Conservation (phyloP, 2,113 vertebrate genomes). For the Oxyura jamaicensis region DNA sequence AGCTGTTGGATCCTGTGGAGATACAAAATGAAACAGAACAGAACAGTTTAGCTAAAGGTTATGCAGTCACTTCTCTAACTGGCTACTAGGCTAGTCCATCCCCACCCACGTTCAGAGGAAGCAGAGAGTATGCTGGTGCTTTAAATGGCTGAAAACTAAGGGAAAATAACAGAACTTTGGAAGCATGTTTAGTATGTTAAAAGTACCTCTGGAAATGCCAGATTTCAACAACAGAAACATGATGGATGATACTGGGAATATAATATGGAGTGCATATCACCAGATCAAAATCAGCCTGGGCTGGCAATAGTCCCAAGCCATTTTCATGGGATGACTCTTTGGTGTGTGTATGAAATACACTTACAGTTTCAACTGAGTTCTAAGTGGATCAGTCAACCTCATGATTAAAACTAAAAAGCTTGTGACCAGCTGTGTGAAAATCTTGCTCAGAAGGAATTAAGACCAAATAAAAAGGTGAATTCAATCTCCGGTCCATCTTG, state of each 20-base stretch:
- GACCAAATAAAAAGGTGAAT: background rate
- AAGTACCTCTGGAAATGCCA: background rate
- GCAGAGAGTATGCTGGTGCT: background rate
- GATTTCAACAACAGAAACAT: background rate
- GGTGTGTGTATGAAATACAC: background rate
- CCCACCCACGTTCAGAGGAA: background rate
- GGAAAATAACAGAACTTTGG: background rate
- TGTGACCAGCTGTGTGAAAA: background rate
- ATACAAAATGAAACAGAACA: slow-evolving; percentile 45
- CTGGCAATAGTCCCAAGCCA: background rate
- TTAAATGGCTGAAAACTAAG: background rate
- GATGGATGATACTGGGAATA: background rate
- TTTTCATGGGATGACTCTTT: background rate
- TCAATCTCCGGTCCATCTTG: rapidly evolving
- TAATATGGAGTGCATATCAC: background rate
- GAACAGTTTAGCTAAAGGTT: background rate
- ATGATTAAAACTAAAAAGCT: background rate
- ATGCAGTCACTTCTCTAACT: background rate
- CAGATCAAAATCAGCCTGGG: background rate
- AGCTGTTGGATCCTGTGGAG: slow-evolving; percentile 87
- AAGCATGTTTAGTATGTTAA: background rate
- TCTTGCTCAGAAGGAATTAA: background rate
- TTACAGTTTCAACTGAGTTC: background rate
- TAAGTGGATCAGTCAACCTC: background rate
- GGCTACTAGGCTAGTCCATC: rapidly evolving